Conservation (phyloP, 2,113 vertebrate species). For the Pseudorectes ferrugineus region DNA sequence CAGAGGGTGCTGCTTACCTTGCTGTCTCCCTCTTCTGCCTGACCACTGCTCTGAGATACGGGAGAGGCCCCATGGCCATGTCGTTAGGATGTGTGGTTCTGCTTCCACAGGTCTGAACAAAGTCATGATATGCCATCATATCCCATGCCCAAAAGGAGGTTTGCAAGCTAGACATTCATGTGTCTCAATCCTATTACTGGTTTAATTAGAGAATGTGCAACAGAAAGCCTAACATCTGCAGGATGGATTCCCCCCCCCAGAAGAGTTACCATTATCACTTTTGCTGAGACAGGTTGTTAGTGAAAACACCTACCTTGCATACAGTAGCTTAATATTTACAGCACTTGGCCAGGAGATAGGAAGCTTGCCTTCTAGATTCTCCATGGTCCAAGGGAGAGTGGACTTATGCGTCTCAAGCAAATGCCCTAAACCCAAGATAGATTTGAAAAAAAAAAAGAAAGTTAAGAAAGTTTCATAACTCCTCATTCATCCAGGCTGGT, state of each 20-base stretch:
- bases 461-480: rapidly evolving
- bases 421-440: neutral
- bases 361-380: neutral
- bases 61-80: neutral
- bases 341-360: neutral
- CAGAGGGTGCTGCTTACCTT: neutral
- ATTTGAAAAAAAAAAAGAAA: neutral
- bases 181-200: neutral
- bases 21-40: rapidly evolving
- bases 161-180: neutral
- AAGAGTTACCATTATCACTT: neutral
- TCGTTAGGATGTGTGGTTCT: rapidly evolving
- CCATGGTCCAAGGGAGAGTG: neutral
- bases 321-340: neutral
- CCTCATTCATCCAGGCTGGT: neutral
- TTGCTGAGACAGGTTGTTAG: neutral
- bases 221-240: neutral
- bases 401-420: neutral
- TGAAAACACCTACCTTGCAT: neutral
- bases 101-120: neutral
- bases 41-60: neutral
- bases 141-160: neutral
- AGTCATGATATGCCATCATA: neutral
- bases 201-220: neutral
- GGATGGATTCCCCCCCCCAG: rapidly evolving